Conservation (phyloP, 1,140 invertebrate species). For the Ceratina australensis region DNA sequence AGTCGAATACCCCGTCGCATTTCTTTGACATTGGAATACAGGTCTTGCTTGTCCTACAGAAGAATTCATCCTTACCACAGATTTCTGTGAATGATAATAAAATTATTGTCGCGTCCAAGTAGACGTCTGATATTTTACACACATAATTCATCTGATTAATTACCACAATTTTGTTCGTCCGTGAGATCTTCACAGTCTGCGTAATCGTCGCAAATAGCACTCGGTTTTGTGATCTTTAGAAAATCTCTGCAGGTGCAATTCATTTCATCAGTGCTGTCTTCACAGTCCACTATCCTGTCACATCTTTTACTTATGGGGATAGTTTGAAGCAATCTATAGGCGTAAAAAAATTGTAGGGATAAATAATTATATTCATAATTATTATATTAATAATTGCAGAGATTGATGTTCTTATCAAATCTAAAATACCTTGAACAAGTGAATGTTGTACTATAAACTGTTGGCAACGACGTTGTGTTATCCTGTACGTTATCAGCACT, state of each 20-base stretch:
- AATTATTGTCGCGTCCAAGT: too few species aligned
- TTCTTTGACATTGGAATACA: conserved; percentile 81
- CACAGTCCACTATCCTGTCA: conserved; percentile 86
- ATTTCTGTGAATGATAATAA: conserved; percentile 69
- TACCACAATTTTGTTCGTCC: conserved; percentile 88
- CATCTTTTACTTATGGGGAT: conserved; percentile 83
- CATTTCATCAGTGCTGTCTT: conserved; percentile 89
- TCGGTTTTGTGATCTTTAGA: conserved; percentile 78
- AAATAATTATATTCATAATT: too few species aligned
- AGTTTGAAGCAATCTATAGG: conserved; percentile 82
- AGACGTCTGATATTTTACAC: too few species aligned
- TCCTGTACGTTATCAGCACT: not conserved
- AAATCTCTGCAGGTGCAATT: conserved; percentile 87
- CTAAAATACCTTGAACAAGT: conserved; percentile 63
- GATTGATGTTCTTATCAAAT: not conserved
- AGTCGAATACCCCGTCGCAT: conserved; percentile 84
- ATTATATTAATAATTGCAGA: too few species aligned
- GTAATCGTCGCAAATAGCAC: conserved; percentile 88
- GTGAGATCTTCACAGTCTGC: conserved; percentile 87
- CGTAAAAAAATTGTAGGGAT: not conserved
- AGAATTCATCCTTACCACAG: conserved; percentile 80
- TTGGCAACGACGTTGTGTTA: not conserved
- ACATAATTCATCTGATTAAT: not conserved
- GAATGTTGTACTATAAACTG: conserved; percentile 15
- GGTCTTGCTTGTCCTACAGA: conserved; percentile 80